phyloP scores from a whole-genome alignment of 2,797 vertebrate genomes.

The Oryzias dopingdopingensis region DNA sequence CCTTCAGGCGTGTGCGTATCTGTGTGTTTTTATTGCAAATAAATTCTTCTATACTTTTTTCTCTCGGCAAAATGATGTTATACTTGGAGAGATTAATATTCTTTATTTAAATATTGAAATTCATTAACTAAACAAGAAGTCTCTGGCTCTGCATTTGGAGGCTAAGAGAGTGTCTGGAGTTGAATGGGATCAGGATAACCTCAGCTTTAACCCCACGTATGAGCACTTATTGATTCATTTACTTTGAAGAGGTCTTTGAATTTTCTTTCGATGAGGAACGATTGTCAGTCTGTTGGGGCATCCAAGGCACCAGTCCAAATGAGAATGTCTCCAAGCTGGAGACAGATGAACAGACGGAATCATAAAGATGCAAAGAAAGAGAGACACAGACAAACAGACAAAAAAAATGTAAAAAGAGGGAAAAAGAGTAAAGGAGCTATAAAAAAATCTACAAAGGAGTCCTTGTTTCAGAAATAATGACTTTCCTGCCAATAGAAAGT shows the following conservation, averaged over 20 bases:
- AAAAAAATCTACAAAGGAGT: conserved; percentile 40
- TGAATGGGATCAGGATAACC: conserved; percentile 70
- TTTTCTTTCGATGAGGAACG: conserved; percentile 72
- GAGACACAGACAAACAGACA: conserved; percentile 79
- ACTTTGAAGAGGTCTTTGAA: conserved; percentile 79
- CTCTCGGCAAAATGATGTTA: conserved; percentile 46
- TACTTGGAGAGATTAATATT: conserved; percentile 65
- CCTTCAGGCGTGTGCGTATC: conserved; percentile 34
- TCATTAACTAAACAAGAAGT: conserved; percentile 73
- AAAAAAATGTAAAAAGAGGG: conserved; percentile 38
- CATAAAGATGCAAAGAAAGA: conserved; percentile 81
- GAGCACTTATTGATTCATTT: conserved; percentile 75
- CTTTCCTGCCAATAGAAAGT: conserved; percentile 61
- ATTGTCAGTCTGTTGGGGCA: conserved; percentile 63
- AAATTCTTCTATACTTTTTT: conserved; percentile 16
- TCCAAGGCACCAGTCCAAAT: conserved; percentile 70
- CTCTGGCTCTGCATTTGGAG: conserved; percentile 57
- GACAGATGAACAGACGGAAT: conserved; percentile 64
- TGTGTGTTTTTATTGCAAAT: conserved; percentile 35
- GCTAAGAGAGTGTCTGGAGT: conserved; percentile 73
- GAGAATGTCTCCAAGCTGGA: conserved; percentile 74
- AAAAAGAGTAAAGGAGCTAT: conserved; percentile 64
- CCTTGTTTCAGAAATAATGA: conserved; percentile 72
- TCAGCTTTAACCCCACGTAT: conserved; percentile 75
- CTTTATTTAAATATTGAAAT: conserved; percentile 73